Conservation (phyloP, 2,888 invertebrate genomes). For the Agrypnus murinus region DNA sequence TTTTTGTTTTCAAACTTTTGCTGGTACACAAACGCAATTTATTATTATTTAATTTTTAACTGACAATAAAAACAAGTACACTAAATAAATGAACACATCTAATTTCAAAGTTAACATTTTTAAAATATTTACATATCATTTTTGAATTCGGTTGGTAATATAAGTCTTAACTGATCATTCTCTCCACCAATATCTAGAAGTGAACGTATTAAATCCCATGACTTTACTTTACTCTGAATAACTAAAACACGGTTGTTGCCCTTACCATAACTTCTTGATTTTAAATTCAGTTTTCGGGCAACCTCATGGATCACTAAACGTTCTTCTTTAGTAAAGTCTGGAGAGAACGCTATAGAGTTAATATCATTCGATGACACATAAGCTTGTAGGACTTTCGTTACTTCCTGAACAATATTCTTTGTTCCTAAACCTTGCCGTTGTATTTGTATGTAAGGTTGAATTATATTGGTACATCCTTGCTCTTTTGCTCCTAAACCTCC, state of each 20-base stretch:
- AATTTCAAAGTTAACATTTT: no score
- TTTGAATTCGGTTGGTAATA: constrained; percentile 35
- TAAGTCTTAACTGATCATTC: constrained; percentile 41
- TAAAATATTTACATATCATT: no score
- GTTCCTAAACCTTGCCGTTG: constrained; percentile 44
- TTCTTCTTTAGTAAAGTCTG: constrained; percentile 43
- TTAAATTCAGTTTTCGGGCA: constrained; percentile 34
- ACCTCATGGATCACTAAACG: constrained; percentile 42
- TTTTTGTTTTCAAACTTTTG: no score
- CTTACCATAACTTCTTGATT: constrained; percentile 42
- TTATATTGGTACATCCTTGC: constrained; percentile 37
- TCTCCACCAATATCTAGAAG: constrained; percentile 43
- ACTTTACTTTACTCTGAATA: constrained; percentile 29
- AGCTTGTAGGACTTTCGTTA: constrained; percentile 28
- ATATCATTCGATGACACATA: constrained; percentile 34
- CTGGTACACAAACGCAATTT: no score
- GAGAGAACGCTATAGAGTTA: constrained; percentile 42
- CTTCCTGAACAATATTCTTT: constrained; percentile 32
- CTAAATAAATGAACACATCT: no score
- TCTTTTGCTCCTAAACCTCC: constrained; percentile 44
- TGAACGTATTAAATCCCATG: constrained; percentile 37
- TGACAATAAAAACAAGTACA: no score
- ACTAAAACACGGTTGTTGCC: constrained; percentile 34
- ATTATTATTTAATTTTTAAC: no score
- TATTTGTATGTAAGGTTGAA: constrained; percentile 38